phyloP scores from a whole-genome alignment of 2,888 invertebrate species.

The Sipha maydis region DNA sequence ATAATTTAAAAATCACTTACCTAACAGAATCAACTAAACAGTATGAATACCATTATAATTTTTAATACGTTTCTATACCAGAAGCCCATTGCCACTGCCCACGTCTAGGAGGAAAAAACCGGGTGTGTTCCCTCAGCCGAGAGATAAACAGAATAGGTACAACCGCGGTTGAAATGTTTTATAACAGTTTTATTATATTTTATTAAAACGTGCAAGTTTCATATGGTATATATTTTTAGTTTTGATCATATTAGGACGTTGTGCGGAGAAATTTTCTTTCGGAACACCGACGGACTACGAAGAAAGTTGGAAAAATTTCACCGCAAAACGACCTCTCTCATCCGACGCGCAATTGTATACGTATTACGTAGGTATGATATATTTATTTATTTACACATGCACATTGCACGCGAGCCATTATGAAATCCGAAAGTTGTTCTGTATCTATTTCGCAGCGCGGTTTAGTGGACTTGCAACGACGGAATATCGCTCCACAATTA shows the following conservation, averaged over 20 bases:
- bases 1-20: not conserved
- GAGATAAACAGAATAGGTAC: not conserved
- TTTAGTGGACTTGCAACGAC: too few relatives aligned
- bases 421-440: slow-evolving; percentile 31
- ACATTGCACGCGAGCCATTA: not conserved
- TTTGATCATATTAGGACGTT: not conserved
- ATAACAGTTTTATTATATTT: too few relatives aligned
- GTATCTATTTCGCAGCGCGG: too few relatives aligned
- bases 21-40: not conserved
- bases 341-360: not conserved
- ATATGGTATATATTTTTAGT: too few relatives aligned
- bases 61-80: not conserved
- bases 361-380: too few relatives aligned
- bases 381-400: not conserved
- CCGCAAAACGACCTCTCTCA: not conserved
- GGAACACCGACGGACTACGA: not conserved
- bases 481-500: too few relatives aligned
- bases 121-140: too few relatives aligned
- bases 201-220: too few relatives aligned
- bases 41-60: not conserved
- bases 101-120: too few relatives aligned
- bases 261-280: not conserved
- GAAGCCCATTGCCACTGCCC: too few relatives aligned
- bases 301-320: slow-evolving; percentile 18
- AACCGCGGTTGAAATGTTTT: too few relatives aligned